These are phyloP conservation scores for Sitobion miscanthi DNA, from an alignment of 1,140 invertebrate genomes.

Conservation along the genomic window DNA sequence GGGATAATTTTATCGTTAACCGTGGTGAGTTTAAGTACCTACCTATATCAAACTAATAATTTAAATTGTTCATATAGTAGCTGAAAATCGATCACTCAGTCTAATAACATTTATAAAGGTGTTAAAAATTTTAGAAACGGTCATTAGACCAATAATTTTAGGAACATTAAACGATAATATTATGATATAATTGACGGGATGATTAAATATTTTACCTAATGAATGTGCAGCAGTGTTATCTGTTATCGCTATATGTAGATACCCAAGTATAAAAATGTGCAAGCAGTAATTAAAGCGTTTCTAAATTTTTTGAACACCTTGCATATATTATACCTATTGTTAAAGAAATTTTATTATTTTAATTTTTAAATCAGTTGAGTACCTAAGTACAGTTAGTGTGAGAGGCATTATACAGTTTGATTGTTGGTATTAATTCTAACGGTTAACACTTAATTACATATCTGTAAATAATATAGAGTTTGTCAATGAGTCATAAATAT, in stretches of 20 bases:
- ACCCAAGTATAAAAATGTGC: too few species aligned
- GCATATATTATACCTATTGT: not conserved
- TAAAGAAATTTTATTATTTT: not conserved
- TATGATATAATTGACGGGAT: too few species aligned
- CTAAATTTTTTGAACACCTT: too few species aligned
- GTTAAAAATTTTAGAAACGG: too few species aligned
- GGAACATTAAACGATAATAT: too few species aligned
- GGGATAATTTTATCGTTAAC: not conserved
- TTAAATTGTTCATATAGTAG: not conserved
- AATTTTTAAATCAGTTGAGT: not conserved
- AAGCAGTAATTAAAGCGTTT: too few species aligned
- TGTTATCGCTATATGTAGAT: too few species aligned
- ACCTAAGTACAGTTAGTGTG: not conserved
- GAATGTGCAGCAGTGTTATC: too few species aligned
- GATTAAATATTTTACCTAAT: too few species aligned
- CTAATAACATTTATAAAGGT: not conserved
- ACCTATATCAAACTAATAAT: not conserved
- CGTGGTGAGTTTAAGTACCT: not conserved
- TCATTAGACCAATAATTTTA: too few species aligned
- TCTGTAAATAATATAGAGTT: not conserved
- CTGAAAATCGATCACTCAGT: not conserved
- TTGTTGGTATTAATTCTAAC: not conserved
- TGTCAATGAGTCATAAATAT: not conserved
- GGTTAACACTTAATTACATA: too few species aligned
- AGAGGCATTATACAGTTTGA: not conserved